Evolutionary conservation across 1,140 invertebrate genomes (phyloP), one percentile per base, ranked within the genome.

Genomic region (Helicorthomorpha holstii): DNA sequence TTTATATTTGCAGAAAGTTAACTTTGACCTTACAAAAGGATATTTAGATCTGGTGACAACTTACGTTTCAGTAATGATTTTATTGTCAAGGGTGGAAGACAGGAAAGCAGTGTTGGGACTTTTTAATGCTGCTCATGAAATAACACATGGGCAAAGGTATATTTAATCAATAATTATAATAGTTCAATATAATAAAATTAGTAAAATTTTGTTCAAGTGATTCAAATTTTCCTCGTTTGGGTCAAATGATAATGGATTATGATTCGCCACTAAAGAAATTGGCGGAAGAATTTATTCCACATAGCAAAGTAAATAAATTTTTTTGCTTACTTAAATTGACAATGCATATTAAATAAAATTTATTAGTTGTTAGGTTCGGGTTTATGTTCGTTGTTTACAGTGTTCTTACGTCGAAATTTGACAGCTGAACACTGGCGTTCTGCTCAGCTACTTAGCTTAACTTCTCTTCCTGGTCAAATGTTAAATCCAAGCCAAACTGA

Each of bases 211-310:
- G 16, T 46, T 12, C 42, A 49, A 79, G 85, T 41, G 94, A 98
- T 69, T 73, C 79, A 1, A 90, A 86, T 60, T 98, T 96, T 70
- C 94, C 92, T 12, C 73, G 92, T 21, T 69, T 98, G 25, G 93
- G 93, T 0, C 89, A 95, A 69, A 82, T 98, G 82, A 96, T 98
- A 51, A 80, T 96, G 59, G 96, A 99, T 63, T 98, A 98, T 69
- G 95, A 98, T 68, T 74, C 79, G 25, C 95, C 95, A 3, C 66
- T 98, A 29, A 95, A 94, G 65, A 98, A 97, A 64, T 71, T 99
- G 0, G 82, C 85, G 1, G 95, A 98, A 69, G 95, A 98, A 68
- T 97, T 99, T 71, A 79, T 90, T 25, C 90, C 91, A 0, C 92
- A 98, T 69, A 79, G 87, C 42, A 88, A 93, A 57, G 70, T 73